Evolutionary conservation across 2,888 invertebrate genomes (phyloP).

Genomic region (Trachelus tabidus): DNA sequence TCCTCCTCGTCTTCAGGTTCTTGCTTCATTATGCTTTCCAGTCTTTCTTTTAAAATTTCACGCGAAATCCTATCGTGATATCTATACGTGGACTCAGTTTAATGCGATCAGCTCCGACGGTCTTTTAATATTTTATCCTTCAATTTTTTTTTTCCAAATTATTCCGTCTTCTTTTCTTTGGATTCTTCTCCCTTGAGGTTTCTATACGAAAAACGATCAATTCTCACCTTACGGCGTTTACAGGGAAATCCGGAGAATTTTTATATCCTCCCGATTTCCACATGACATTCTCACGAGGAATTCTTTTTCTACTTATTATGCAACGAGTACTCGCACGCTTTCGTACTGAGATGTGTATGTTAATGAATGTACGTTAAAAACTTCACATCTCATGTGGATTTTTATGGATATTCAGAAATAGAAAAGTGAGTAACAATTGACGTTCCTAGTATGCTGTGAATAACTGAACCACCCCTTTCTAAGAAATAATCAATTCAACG

Average conservation of each 20-base stretch:
- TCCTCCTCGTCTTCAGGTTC: slow-evolving; percentile 60
- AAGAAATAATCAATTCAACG: background rate
- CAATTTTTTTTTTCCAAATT: background rate
- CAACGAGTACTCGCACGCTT: background rate
- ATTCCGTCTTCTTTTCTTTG: background rate
- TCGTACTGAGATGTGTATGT: background rate
- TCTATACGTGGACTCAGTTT: slow-evolving; percentile 31
- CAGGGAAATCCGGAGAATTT: background rate
- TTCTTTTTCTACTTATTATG: background rate
- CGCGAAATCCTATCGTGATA: slow-evolving; percentile 13
- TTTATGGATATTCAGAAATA: background rate
- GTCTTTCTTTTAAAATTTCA: slow-evolving; percentile 24
- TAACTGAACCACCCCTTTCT: background rate
- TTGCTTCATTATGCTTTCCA: slow-evolving; percentile 54
- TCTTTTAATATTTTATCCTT: background rate
- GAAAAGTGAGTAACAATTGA: background rate
- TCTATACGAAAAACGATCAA: background rate
- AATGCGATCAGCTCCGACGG: slow-evolving; percentile 36
- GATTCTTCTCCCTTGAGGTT: background rate
- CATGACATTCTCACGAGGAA: background rate
- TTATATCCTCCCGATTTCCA: background rate
- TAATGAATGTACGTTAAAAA: background rate
- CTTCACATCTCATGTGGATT: background rate
- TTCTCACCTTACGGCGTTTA: background rate
- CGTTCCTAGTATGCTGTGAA: background rate